phyloP scores from a whole-genome alignment of 1,140 invertebrate genomes.

The Leptinotarsa lineolata region DNA sequence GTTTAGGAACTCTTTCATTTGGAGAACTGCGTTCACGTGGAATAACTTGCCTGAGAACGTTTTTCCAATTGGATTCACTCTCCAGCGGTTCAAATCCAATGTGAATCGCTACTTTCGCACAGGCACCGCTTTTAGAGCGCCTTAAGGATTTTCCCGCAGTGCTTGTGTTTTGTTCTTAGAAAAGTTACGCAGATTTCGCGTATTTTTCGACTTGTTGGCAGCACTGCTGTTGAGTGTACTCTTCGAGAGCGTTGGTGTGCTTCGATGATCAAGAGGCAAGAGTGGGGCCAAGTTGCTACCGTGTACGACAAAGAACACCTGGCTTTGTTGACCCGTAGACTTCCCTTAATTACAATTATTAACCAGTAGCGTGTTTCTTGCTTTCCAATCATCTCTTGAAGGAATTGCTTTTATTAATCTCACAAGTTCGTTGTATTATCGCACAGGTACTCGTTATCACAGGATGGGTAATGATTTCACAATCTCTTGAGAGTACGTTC shows the following conservation, averaged over 20 bases:
- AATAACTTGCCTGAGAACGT: too few species aligned
- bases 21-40: too few species aligned
- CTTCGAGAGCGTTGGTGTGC: slow-evolving; percentile 19
- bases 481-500: not conserved
- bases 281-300: slow-evolving; percentile 38
- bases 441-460: slow-evolving; percentile 13
- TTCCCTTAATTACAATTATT: slow-evolving; percentile 50
- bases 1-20: too few species aligned
- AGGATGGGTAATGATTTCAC: not conserved
- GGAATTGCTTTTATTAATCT: slow-evolving; percentile 31
- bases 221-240: slow-evolving; percentile 1
- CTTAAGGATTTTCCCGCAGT: too few species aligned
- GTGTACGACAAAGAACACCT: slow-evolving; percentile 45
- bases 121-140: too few species aligned
- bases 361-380: slow-evolving; percentile 46
- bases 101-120: too few species aligned
- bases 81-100: too few species aligned
- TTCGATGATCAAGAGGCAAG: slow-evolving; percentile 8
- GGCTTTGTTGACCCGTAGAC: slow-evolving; percentile 44
- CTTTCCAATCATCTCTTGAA: slow-evolving; percentile 35
- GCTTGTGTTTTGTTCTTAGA: too few species aligned
- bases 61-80: too few species aligned
- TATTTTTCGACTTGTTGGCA: not conserved
- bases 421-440: slow-evolving; percentile 23
- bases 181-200: not conserved